Conservation (phyloP, 1,140 invertebrate species). For the Drosophila chauvacae region DNA sequence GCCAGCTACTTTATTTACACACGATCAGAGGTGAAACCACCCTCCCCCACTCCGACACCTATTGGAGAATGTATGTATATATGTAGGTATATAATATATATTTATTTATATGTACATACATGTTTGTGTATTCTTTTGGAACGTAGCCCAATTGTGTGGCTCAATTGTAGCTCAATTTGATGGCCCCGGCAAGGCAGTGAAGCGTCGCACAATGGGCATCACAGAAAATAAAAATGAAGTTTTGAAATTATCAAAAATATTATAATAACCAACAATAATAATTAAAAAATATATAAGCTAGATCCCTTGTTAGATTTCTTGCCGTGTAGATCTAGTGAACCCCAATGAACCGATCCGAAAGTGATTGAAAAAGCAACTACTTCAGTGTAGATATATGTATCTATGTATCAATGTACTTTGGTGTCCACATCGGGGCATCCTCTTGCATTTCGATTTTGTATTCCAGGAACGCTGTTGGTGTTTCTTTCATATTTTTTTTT, state of each 20-base stretch:
- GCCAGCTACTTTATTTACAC: constrained; percentile 59
- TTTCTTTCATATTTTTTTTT: constrained; percentile 8
- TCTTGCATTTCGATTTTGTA: constrained; percentile 44
- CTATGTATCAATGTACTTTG: background rate
- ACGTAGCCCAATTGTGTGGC: constrained; percentile 65
- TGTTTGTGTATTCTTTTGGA: constrained; percentile 36
- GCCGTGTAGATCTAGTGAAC: constrained; percentile 9
- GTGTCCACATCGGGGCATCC: constrained; percentile 12
- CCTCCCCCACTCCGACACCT: constrained; percentile 22
- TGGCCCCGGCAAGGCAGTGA: constrained; percentile 61
- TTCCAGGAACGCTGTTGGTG: constrained; percentile 31
- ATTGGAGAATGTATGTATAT: background rate
- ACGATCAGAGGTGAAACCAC: constrained; percentile 35
- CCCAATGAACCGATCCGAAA: constrained; percentile 28
- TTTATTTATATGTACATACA: background rate
- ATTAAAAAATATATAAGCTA: background rate
- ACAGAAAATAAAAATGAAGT: background rate
- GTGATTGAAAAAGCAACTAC: constrained; percentile 31
- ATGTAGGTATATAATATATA: background rate
- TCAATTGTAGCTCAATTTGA: constrained; percentile 71
- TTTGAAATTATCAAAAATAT: background rate
- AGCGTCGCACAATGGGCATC: constrained; percentile 64
- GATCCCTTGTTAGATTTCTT: background rate
- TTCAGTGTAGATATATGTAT: background rate
- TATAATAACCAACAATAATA: background rate